phyloP scores from a whole-genome alignment of 35 echinoderm and acorn worm species.

The Amphiura filiformis region DNA sequence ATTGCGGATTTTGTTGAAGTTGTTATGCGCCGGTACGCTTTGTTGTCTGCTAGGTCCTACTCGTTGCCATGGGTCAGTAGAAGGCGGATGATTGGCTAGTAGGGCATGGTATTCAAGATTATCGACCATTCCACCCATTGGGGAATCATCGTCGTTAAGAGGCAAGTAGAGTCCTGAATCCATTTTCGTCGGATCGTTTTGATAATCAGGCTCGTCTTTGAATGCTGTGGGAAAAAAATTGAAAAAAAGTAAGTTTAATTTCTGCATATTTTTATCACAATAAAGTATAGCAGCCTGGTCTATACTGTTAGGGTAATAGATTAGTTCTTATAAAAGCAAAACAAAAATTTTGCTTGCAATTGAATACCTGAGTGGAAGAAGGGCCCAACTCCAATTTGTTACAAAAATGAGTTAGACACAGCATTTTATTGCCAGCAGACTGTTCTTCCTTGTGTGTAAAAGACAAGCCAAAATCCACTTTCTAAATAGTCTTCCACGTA shows the following conservation, averaged over 20 bases:
- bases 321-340: too few species aligned
- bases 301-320: too few species aligned
- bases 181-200: conserved; percentile 68
- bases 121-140: conserved; percentile 50
- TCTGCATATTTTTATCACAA: neutral
- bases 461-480: too few species aligned
- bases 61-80: conserved; percentile 30
- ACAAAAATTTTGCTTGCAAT: too few species aligned
- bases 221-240: neutral
- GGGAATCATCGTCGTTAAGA: neutral
- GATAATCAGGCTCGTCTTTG: conserved; percentile 63
- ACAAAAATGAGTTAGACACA: too few species aligned
- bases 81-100: conserved; percentile 18
- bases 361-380: too few species aligned
- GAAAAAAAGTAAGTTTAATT: neutral
- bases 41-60: neutral
- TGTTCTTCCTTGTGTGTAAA: too few species aligned
- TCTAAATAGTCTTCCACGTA: too few species aligned
- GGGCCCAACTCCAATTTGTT: too few species aligned
- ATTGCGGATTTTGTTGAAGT: neutral
- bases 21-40: neutral
- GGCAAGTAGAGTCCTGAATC: conserved; percentile 30
- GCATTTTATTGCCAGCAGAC: too few species aligned
- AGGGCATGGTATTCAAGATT: conserved; percentile 91
- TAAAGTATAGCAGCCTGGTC: too few species aligned